Evolutionary conservation across 2,888 invertebrate species (phyloP), one percentile per base, ranked within the genome.

Genomic region (Drepana falcataria): DNA sequence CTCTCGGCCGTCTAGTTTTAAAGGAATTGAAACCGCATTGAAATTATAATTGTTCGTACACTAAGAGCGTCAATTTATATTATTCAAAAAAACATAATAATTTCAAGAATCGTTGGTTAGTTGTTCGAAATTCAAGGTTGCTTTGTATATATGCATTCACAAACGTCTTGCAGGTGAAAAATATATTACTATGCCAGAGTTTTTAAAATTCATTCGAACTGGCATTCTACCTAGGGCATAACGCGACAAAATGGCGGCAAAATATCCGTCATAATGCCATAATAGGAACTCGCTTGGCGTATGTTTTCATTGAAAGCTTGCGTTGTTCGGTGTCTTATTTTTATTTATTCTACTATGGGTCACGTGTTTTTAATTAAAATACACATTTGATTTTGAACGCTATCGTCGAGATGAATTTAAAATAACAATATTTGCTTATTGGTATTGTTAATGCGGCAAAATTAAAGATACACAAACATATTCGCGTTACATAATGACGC

Each of bases 241-340:
- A 33, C 54, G 55, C 48, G 41, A 59, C 59, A 59, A 59, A 54
- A 57, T 59, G 59, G 59, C 59, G 55, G 59, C 48, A 55, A 41
- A 44, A 53, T 55, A 55, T 54, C 54, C 57, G 57, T 54, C 57
- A 55, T 51, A 48, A 51, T 44, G 52, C 44, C 40, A 49, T 56
- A 53, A 56, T 55, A 49, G 53, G 54, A 49, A 49, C 49, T 41
- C 33, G 49, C 54, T 37, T 47, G 47, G 53, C 51, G 54, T 53
- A 51, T 54, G 55, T 53, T 47, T 51, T 51, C 34, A 37, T 47
- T 5, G 21, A 35, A 47, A 33, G 35, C 21, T 21, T 21, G 7
- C 5, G n/a, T 51, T 1, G 41, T 40, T 40, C 41, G 21, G 21
- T 4, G 41, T 37, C 35, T 51, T 21, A 3, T 51, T 44, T 49